Conservation (phyloP, 92 coral and sea anemone species). For the Blastomussa wellsi region DNA sequence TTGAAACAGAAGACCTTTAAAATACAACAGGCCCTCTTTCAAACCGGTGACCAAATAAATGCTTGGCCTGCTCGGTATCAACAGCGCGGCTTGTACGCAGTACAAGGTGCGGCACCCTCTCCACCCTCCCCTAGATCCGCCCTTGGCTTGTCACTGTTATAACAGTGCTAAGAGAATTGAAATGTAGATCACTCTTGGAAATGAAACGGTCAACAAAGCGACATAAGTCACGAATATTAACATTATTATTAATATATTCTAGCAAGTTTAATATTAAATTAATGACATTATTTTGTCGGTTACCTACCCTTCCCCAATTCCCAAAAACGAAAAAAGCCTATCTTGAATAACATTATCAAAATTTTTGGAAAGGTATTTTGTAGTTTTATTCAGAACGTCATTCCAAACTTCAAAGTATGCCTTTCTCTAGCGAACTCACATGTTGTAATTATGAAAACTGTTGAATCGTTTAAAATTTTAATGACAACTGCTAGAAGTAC, state of each 20-base stretch:
- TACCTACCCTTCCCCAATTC: background rate
- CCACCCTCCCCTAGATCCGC: no score
- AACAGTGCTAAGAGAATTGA: background rate
- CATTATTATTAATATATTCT: background rate
- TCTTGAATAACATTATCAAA: background rate
- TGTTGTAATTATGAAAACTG: background rate
- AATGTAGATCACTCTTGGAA: background rate
- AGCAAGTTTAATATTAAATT: background rate
- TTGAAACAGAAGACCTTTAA: background rate
- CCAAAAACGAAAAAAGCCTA: slow-evolving; percentile 9
- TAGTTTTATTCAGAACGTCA: background rate
- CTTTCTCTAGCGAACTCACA: background rate
- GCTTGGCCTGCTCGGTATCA: background rate
- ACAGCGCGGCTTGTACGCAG: slow-evolving; percentile 1
- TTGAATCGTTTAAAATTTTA: background rate
- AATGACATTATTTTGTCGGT: background rate
- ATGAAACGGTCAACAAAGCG: background rate
- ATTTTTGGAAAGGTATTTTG: background rate
- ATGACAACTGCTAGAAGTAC: background rate
- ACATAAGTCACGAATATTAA: background rate
- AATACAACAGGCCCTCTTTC: background rate
- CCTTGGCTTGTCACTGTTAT: background rate
- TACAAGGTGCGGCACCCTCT: no score
- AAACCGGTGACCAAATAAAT: background rate
- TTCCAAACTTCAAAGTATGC: background rate